These are phyloP conservation scores for Schizothorax lantsangensis DNA, from an alignment of 2,797 vertebrate genomes.

Conservation along the genomic window DNA sequence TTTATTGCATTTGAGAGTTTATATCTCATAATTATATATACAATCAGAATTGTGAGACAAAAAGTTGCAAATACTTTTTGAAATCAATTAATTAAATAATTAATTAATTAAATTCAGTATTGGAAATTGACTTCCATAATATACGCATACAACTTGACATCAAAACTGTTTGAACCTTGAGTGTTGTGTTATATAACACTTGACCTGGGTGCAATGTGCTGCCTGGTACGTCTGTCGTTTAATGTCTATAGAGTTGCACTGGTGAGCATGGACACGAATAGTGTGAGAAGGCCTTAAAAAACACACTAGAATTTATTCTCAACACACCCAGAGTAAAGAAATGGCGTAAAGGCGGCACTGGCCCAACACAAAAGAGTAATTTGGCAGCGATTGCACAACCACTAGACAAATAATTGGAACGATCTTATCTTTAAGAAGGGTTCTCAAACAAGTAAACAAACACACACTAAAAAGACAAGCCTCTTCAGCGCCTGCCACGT, in stretches of 20 bases:
- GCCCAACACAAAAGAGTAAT: constrained; percentile 33
- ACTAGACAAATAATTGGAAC: constrained; percentile 45
- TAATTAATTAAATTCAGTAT: too few species aligned
- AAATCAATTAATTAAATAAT: too few species aligned
- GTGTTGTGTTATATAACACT: constrained; percentile 2
- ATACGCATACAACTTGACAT: background rate
- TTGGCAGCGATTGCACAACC: constrained; percentile 47
- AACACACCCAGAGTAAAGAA: constrained; percentile 1
- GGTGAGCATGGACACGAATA: background rate
- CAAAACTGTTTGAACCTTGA: background rate
- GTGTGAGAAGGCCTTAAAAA: background rate
- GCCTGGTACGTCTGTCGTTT: background rate
- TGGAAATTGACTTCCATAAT: too few species aligned
- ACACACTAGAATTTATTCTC: background rate
- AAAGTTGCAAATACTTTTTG: too few species aligned
- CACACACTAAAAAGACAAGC: constrained; percentile 39
- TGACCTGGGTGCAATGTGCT: background rate
- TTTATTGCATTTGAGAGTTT: too few species aligned
- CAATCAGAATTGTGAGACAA: too few species aligned
- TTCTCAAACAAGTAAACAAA: constrained; percentile 56
- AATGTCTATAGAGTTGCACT: background rate
- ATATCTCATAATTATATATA: too few species aligned
- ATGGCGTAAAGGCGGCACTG: constrained; percentile 16
- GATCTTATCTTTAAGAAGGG: constrained; percentile 38
- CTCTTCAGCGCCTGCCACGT: constrained; percentile 42